Base-by-base conservation (phyloP, 1,140 invertebrate species). In the Meloidogyne chitwoodi region DNA sequence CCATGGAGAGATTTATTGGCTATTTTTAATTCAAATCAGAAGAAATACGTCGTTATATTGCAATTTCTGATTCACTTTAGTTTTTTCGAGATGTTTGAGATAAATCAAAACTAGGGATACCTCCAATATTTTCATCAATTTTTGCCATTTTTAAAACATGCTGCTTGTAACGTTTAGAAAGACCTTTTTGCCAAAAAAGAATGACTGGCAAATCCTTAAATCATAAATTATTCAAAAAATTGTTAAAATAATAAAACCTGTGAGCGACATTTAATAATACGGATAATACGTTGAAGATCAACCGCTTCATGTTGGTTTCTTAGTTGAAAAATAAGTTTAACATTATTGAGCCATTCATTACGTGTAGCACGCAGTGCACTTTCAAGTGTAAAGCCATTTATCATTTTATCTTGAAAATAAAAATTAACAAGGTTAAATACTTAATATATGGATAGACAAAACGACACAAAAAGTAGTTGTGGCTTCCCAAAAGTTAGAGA, bases 291-390 rank as follows among this genome's bases (percentile, higher is more conserved):
- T 75, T 75, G 44, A 12, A 80, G 41, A 31, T 80, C 79, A 19
- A 80, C 79, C 14, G 56, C 41, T 24, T 80, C 75, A 26, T 48
- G 63, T 62, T 80, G 79, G 12, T 79, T 64, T 31, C 71, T 68
- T 11, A 80, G 63, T 62, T 80, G 79, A 66, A 80, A 80, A 24
- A 80, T 70, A 19, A 81, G 31, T 62, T 80, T 80, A 62, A 81
- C 79, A 26, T 78, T 82, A 69, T 80, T 80, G n/a, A 82, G 67
- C 79, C 79, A 80, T 29, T 80, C 79, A 48, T 41, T 65, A 6
- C 79, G 74, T 38, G 79, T 81, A 11, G 72, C 41, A 26, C 64
- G 65, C 5, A 80, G 2, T 10, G 78, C 68, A 31, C 67, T 69
- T n/a, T 80, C 62, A 48, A 80, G 34, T 26, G 78, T 79, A 61